A percentile compares a stretch with the other conserved stretches of the same genome.
Conservation (phyloP, 2,888 invertebrate genomes). For the Volucella inanis region DNA sequence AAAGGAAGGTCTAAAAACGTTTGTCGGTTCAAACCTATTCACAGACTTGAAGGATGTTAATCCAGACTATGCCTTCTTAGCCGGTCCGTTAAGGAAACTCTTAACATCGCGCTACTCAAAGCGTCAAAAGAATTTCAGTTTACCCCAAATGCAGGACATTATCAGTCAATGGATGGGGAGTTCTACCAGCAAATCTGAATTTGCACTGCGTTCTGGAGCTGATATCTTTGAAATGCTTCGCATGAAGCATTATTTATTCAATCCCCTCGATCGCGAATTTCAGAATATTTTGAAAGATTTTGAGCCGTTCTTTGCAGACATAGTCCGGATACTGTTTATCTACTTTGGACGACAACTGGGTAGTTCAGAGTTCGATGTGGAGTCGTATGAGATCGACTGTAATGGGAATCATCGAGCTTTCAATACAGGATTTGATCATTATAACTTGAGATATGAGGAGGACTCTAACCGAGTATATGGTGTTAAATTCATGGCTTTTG, state of each 20-base stretch:
- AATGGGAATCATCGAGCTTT: constrained; percentile 70
- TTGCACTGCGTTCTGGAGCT: constrained; percentile 12
- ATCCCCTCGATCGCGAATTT: constrained; percentile 30
- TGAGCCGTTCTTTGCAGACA: not conserved
- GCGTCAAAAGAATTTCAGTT: constrained; percentile 14
- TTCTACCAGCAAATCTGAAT: not conserved
- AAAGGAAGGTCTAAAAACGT: constrained; percentile 18
- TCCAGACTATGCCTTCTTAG: constrained; percentile 18
- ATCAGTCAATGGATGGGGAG: constrained; percentile 17
- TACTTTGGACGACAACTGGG: constrained; percentile 48
- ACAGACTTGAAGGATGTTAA: constrained; percentile 16
- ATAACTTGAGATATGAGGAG: constrained; percentile 45
- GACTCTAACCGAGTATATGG: constrained; percentile 28
- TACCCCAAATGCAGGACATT: constrained; percentile 5
- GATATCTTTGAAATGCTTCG: constrained; percentile 40
- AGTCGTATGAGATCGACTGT: constrained; percentile 58
- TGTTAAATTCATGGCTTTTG: constrained; percentile 23
- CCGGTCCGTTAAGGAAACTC: constrained; percentile 24
- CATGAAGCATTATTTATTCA: constrained; percentile 21
- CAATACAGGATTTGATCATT: constrained; percentile 52
- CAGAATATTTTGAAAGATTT: constrained; percentile 21
- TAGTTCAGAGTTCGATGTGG: constrained; percentile 49
- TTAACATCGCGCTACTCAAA: constrained; percentile 20
- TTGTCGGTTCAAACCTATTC: constrained; percentile 18
- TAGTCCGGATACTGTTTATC: constrained; percentile 30